A percentile compares a stretch with the other conserved stretches of the same genome.
These are phyloP conservation scores for Peromyscus maniculatus DNA, from an alignment of 2,113 vertebrate species.

Conservation along the genomic window DNA sequence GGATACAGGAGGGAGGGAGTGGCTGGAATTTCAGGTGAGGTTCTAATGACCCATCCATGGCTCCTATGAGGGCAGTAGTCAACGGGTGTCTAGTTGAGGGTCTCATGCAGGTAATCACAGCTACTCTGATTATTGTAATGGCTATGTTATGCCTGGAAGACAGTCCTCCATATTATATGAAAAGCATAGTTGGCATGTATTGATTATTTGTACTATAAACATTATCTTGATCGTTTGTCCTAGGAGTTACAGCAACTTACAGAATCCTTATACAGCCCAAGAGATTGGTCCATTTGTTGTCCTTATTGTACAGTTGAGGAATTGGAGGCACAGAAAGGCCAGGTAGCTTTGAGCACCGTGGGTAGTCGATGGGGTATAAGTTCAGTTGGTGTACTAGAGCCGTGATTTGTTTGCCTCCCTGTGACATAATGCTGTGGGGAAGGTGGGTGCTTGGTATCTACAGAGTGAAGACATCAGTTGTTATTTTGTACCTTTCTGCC, in stretches of 20 bases:
- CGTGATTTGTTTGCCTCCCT: not conserved
- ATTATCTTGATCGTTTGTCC: not conserved
- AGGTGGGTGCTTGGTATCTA: not conserved
- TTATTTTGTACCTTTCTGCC: not conserved
- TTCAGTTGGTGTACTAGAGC: not conserved
- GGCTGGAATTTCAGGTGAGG: not conserved
- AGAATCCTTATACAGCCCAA: not conserved
- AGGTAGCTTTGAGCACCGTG: too few species aligned
- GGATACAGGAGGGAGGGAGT: too few species aligned
- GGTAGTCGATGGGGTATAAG: not conserved
- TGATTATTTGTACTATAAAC: too few species aligned
- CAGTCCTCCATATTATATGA: not conserved
- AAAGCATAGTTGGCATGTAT: not conserved
- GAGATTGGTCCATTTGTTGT: not conserved
- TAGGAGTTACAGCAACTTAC: not conserved
- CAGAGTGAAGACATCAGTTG: not conserved
- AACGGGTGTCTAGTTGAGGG: not conserved
- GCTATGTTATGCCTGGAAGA: not conserved
- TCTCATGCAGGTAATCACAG: not conserved
- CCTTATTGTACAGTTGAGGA: not conserved
- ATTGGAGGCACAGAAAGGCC: not conserved
- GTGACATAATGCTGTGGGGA: not conserved
- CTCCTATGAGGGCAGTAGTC: not conserved
- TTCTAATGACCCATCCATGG: not conserved
- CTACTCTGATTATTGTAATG: not conserved